Conservation (phyloP, 2,888 invertebrate genomes). For the Plagodis pulveraria region DNA sequence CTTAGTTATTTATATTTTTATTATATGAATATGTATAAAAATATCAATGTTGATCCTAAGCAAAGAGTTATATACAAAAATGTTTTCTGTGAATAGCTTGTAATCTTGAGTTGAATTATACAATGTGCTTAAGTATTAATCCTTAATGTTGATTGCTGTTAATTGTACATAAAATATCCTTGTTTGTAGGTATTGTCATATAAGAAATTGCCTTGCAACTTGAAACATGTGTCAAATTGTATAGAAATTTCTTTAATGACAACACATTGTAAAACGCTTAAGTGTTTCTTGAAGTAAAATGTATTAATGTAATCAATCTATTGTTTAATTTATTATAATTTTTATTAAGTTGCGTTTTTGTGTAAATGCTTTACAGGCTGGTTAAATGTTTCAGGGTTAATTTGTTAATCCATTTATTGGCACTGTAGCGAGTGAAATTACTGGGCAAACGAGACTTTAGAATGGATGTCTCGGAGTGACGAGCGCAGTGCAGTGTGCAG, state of each 20-base stretch:
- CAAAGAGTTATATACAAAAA: slow-evolving; percentile 18
- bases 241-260: slow-evolving; percentile 22
- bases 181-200: slow-evolving; percentile 49
- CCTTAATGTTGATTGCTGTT: slow-evolving; percentile 42
- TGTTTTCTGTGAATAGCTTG: slow-evolving; percentile 26
- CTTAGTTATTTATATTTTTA: slow-evolving; percentile 1
- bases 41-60: slow-evolving; percentile 14
- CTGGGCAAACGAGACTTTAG: too few relatives aligned
- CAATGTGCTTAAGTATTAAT: slow-evolving; percentile 46
- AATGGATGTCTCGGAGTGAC: too few relatives aligned
- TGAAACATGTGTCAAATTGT: slow-evolving; percentile 10
- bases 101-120: slow-evolving; percentile 22
- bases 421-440: too few relatives aligned
- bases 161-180: slow-evolving; percentile 63
- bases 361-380: too few relatives aligned
- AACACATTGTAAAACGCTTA: slow-evolving; percentile 70
- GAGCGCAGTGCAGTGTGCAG: too few relatives aligned
- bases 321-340: slow-evolving; percentile 35
- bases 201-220: slow-evolving; percentile 16
- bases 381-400: too few relatives aligned
- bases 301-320: slow-evolving; percentile 65
- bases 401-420: too few relatives aligned
- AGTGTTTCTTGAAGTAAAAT: slow-evolving; percentile 72
- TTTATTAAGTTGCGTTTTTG: neutral
- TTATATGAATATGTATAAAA: slow-evolving; percentile 8